A percentile compares a stretch with the other conserved stretches of the same genome.
phyloP scores from a whole-genome alignment of 2,113 vertebrate species.

The Gasterosteus aculeatus region DNA sequence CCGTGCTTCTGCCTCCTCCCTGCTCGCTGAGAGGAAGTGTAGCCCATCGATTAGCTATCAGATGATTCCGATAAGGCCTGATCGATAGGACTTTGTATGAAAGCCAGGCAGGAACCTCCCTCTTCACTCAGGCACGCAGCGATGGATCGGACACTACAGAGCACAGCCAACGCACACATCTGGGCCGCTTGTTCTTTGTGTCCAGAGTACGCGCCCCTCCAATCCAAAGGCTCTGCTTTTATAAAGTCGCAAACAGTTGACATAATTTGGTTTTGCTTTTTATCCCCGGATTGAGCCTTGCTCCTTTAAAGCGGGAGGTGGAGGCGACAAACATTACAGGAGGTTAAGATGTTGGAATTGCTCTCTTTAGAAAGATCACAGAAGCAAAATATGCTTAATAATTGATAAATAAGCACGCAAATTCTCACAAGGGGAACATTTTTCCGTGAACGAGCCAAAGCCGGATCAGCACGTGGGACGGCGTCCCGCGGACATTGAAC shows the following conservation, averaged over 20 bases:
- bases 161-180: conserved; percentile 42
- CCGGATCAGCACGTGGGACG: conserved; percentile 60
- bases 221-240: conserved; percentile 33
- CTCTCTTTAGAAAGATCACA: conserved; percentile 25
- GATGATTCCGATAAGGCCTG: conserved; percentile 82
- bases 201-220: conserved; percentile 1
- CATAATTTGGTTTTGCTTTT: conserved; percentile 18
- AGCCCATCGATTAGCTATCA: conserved; percentile 84
- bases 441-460: background rate
- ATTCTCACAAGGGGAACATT: background rate
- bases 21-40: conserved; percentile 78
- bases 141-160: conserved; percentile 68
- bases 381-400: conserved; percentile 1
- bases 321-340: background rate
- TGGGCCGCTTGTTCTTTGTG: conserved; percentile 49
- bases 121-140: conserved; percentile 64
- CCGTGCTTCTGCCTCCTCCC: conserved; percentile 53
- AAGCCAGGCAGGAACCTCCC: conserved; percentile 76
- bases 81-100: conserved; percentile 81
- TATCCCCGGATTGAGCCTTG: conserved; percentile 3
- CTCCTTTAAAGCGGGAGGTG: background rate
- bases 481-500: background rate
- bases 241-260: conserved; percentile 19
- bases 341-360: conserved; percentile 24
- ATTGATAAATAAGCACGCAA: conserved; percentile 7